These are phyloP conservation scores for Campoplex nolae DNA, from an alignment of 2,888 invertebrate genomes.

Conservation along the genomic window DNA sequence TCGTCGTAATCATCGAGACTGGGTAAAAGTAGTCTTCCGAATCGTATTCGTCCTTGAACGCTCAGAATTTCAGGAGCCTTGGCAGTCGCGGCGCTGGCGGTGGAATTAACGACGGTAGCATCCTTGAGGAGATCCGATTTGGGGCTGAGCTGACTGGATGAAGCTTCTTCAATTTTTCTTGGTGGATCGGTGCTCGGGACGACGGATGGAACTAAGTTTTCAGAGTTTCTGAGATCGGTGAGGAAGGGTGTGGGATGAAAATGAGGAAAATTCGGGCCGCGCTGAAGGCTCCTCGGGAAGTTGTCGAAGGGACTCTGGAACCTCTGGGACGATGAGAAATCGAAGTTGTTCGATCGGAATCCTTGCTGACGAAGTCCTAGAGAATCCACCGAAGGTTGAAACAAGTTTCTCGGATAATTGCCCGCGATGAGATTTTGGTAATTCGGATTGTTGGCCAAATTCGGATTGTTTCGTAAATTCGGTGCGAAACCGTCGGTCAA, in stretches of 20 bases:
- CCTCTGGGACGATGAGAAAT: conserved; percentile 61
- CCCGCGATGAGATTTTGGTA: conserved; percentile 59
- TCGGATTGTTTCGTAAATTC: conserved; percentile 45
- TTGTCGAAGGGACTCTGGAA: conserved; percentile 65
- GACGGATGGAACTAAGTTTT: conserved; percentile 22
- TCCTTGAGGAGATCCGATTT: conserved; percentile 51
- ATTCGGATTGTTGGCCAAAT: conserved; percentile 48
- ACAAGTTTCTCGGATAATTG: conserved; percentile 53
- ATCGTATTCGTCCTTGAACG: conserved; percentile 57
- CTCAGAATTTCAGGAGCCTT: conserved; percentile 56
- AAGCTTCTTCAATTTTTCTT: conserved; percentile 40
- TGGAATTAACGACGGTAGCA: conserved; percentile 39
- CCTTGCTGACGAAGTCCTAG: conserved; percentile 60
- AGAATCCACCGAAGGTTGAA: conserved; percentile 45
- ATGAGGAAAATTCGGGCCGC: conserved; percentile 61
- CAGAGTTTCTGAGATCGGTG: conserved; percentile 15
- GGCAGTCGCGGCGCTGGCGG: conserved; percentile 7
- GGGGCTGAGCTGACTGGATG: conserved; percentile 39
- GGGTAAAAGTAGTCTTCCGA: conserved; percentile 68
- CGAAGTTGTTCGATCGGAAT: conserved; percentile 65
- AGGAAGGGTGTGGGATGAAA: conserved; percentile 50
- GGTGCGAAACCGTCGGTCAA: conserved; percentile 34
- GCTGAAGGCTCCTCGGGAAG: conserved; percentile 63
- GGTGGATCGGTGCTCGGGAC: conserved; percentile 20
- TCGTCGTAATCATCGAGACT: conserved; percentile 70